Evolutionary conservation across 2,888 invertebrate genomes (phyloP).

Genomic region (Autographa gamma): DNA sequence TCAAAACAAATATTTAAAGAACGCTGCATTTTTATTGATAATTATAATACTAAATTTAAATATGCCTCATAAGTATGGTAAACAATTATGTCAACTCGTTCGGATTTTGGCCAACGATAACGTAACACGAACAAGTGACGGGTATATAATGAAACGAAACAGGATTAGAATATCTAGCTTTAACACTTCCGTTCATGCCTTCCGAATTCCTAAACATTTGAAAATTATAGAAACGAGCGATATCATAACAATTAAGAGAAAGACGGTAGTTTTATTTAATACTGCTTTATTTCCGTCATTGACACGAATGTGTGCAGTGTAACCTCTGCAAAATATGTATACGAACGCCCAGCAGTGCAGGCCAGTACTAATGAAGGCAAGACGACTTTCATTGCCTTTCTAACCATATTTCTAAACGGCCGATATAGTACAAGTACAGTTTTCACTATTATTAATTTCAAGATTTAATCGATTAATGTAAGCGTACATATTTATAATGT

Average conservation of each 20-base stretch:
- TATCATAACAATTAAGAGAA: conserved; percentile 1
- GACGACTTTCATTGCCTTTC: conserved; percentile 50
- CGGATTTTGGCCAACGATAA: not conserved
- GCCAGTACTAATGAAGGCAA: conserved; percentile 29
- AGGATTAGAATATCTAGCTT: not conserved
- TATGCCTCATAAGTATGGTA: not conserved
- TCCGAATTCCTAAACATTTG: not conserved
- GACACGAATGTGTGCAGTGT: conserved; percentile 3
- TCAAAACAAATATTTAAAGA: not conserved
- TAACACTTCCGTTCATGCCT: not conserved
- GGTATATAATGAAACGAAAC: not conserved
- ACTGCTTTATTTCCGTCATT: conserved; percentile 1
- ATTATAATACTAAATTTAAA: not conserved
- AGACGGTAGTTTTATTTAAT: not conserved
- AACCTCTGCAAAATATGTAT: conserved; percentile 8
- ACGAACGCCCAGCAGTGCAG: conserved; percentile 14
- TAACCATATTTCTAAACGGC: conserved; percentile 34
- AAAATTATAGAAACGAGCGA: not conserved
- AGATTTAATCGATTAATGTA: conserved; percentile 25
- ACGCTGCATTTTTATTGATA: conserved; percentile 1
- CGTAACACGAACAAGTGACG: not conserved
- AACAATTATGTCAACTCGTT: not conserved
- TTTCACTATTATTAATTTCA: conserved; percentile 27
- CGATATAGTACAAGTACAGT: conserved; percentile 21
- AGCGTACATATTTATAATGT: conserved; percentile 3